Base-by-base conservation (phyloP, 2,113 vertebrate genomes). In the Oncorhynchus nerka region DNA sequence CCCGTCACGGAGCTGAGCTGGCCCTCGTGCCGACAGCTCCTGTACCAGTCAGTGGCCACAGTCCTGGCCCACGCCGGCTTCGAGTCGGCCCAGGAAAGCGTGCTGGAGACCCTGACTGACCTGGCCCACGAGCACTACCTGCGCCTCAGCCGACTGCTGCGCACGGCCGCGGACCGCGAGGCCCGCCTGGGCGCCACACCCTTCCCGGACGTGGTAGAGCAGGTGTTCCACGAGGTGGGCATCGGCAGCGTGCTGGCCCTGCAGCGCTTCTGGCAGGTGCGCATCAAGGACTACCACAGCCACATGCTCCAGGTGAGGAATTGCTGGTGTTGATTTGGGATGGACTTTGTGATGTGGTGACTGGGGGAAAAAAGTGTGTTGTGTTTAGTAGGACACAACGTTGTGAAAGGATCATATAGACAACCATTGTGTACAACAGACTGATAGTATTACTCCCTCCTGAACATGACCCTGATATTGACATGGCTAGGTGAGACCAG, bases 231-330 rank as follows among this genome's bases (percentile, higher is more conserved):
- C 0, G 97, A 99, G 74, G 93, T 95, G 85, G 98, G 97, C 84
- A 95, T 99, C 1, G 98, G 97, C 90, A 99, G 97, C 0, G 93
- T 99, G 76, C 91, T 99, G 72, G 96, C 96, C 0, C 93, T 99
- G 79, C 97, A 98, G 92, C 96, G 94, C 85, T 99, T 99, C 91
- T 99, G 98, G 98, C 97, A 99, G 81, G 95, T 97, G 76, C 95
- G 96, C 77, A 97, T 99, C 84, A 99, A 98, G 85, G 97, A 99
- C 88, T 99, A 99, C 81, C 97, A 99, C 91, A 96, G 93, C 88
- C 97, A 98, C 90, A 97, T 98, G 96, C 90, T 99, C 1, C 96
- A 98, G 97, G 97, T 98, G 85, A 95, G 87, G 57, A 59, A 20
- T n/a, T 26, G 4, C 19, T 57, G 15, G 16, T 55, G 49, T 16